Percentiles rank a stretch among this genome's conserved stretches.
These are phyloP conservation scores for Enteromius fasciolatus DNA, from an alignment of 2,797 vertebrate genomes.

Conservation along the genomic window DNA sequence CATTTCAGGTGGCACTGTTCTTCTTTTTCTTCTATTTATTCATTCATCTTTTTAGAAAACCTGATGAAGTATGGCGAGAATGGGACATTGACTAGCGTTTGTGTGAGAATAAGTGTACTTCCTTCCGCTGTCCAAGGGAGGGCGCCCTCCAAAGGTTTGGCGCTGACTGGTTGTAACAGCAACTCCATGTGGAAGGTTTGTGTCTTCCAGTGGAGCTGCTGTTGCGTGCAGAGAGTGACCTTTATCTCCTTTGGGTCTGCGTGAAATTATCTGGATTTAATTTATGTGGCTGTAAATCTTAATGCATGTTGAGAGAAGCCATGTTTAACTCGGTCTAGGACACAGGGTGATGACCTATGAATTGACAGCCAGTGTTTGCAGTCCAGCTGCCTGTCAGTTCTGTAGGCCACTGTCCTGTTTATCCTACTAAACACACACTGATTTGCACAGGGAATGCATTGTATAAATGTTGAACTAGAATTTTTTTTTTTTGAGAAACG, in stretches of 20 bases:
- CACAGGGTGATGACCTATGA: conserved; percentile 91
- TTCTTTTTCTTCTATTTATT: neutral
- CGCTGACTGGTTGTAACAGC: conserved; percentile 89
- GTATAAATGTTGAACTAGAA: neutral
- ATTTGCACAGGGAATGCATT: neutral
- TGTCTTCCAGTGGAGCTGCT: conserved; percentile 89
- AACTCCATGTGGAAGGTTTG: conserved; percentile 91
- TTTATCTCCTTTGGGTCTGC: conserved; percentile 17
- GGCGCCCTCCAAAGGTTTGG: conserved; percentile 51
- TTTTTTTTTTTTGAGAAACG: neutral
- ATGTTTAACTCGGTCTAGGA: conserved; percentile 62
- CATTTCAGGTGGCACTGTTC: conserved; percentile 29
- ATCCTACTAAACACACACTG: conserved; percentile 66
- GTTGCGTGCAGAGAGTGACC: conserved; percentile 82
- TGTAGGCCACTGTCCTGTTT: conserved; percentile 88
- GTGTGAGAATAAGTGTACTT: neutral
- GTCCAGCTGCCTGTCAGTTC: conserved; percentile 87
- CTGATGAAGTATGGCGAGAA: neutral
- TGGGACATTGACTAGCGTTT: neutral
- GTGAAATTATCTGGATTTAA: neutral
- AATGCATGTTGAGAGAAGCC: neutral
- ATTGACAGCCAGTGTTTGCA: conserved; percentile 87
- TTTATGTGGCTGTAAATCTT: neutral
- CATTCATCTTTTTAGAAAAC: neutral
- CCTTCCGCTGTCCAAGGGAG: neutral